These are phyloP conservation scores for Tapirus terrestris DNA, from an alignment of 2,113 vertebrate species.

Conservation along the genomic window DNA sequence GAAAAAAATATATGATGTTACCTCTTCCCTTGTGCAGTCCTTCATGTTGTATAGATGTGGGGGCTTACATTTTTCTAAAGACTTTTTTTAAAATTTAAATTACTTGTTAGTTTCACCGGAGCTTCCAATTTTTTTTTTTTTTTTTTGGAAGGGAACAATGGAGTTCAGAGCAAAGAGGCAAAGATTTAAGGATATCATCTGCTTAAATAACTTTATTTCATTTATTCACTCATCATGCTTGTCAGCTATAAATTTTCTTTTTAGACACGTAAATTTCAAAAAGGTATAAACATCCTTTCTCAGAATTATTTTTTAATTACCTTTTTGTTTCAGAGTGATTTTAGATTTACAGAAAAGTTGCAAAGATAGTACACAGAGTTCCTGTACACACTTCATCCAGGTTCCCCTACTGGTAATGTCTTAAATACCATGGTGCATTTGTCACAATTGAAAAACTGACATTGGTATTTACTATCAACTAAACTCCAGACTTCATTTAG, in stretches of 20 bases:
- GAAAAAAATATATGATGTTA: neutral
- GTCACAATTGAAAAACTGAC: neutral
- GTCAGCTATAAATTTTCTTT: neutral
- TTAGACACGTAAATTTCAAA: neutral
- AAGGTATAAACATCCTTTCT: neutral
- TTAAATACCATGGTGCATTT: neutral
- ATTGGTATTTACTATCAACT: neutral
- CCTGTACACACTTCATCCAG: neutral
- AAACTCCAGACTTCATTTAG: neutral
- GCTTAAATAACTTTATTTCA: neutral
- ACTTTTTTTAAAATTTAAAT: neutral
- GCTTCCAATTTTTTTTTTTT: neutral
- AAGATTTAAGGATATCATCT: neutral
- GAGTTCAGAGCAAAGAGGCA: neutral
- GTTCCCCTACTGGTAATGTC: neutral
- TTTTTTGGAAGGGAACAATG: neutral
- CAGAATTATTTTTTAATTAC: neutral
- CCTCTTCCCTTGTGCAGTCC: neutral
- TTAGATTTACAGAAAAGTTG: neutral
- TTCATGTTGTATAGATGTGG: fast-evolving
- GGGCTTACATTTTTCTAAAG: neutral
- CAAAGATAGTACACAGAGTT: neutral
- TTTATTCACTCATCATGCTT: neutral
- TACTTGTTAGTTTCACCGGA: neutral
- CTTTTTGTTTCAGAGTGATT: neutral